A percentile compares a stretch with the other conserved stretches of the same genome.
Conservation (phyloP, 2,113 vertebrate genomes). For the Varanus komodoensis region DNA sequence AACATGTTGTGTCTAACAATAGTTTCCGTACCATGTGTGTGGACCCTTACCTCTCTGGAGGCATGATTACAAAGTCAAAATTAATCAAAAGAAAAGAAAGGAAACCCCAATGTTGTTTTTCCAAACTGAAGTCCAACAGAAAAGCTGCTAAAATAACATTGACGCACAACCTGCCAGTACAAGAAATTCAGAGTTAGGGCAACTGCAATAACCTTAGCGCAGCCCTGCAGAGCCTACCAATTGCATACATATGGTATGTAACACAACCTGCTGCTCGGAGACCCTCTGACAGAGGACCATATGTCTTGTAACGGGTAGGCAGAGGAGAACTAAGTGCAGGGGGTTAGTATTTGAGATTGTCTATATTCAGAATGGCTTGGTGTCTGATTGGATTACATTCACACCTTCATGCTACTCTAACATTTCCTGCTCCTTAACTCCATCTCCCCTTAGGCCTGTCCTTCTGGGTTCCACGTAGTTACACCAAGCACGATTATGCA, state of each 20-base stretch:
- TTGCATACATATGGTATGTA: conserved; percentile 62
- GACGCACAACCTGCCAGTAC: conserved; percentile 60
- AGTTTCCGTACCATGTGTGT: conserved; percentile 38
- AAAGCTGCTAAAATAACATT: conserved; percentile 70
- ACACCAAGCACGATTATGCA: neutral
- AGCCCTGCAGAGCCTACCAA: conserved; percentile 57
- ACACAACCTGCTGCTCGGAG: conserved; percentile 61
- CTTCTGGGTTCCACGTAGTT: conserved; percentile 11
- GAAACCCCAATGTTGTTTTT: conserved; percentile 61
- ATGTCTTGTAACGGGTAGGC: conserved; percentile 51
- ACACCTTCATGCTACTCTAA: conserved; percentile 25
- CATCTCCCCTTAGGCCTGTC: conserved; percentile 13
- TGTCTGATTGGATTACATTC: conserved; percentile 47
- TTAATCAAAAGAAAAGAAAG: conserved; percentile 70
- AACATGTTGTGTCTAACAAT: conserved; percentile 49
- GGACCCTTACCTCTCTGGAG: conserved; percentile 62
- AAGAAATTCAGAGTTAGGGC: conserved; percentile 60
- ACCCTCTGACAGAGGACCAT: conserved; percentile 57
- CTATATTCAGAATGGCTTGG: conserved; percentile 48
- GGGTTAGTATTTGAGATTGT: conserved; percentile 46
- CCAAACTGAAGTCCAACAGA: conserved; percentile 68
- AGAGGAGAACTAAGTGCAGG: conserved; percentile 46
- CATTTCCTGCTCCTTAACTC: conserved; percentile 12
- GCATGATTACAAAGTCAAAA: conserved; percentile 66
- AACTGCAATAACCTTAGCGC: conserved; percentile 60